Base-by-base conservation (phyloP, 2,888 invertebrate genomes). In the Apamea sordens region DNA sequence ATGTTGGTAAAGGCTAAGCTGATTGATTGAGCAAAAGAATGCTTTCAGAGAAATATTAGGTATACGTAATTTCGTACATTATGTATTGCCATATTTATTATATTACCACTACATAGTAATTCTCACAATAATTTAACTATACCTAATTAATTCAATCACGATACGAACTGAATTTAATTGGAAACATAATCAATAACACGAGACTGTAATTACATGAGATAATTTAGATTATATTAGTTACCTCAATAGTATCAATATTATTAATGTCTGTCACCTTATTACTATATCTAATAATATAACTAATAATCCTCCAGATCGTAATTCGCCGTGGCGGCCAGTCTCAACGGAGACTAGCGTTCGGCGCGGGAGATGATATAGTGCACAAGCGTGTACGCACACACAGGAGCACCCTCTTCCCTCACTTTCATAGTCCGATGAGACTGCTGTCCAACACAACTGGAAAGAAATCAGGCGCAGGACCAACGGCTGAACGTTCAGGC, bases 181-280 rank as follows among this genome's bases (percentile, higher is more conserved):
- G 68, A 77, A 77, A 73, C 50, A 59, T 76, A 69, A 79, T 80
- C 74, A 86, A 79, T 85, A 79, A 50, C n/a, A 32, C 41, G 10
- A 67, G 68, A 72, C 72, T 79, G 61, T 85, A 83, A 85, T 83
- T 73, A 76, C 61, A 68, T 59, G 13, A 73, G 32, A 82, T 79
- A 74, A 86, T 76, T 74, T 68, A 72, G 68, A 72, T 68, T 65
- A 64, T n/a, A 59, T 69, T 65, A 24, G n/a, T n/a, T n/a, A 68
- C 28, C 56, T 85, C 15, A 59, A 32, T 44, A 70, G 44, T 65
- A 18, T 32, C n/a, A 36, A 82, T 76, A n/a, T 24, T 76, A 82
- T 59, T 81, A 76, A 36, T 53, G 21, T 67, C 4, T 73, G 4
- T 18, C 53, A 56, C 53, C 53, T 53, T 15, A n/a, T 15, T 15